Evolutionary conservation across 2,113 vertebrate species (phyloP).

Genomic region (Perognathus longimembris): DNA sequence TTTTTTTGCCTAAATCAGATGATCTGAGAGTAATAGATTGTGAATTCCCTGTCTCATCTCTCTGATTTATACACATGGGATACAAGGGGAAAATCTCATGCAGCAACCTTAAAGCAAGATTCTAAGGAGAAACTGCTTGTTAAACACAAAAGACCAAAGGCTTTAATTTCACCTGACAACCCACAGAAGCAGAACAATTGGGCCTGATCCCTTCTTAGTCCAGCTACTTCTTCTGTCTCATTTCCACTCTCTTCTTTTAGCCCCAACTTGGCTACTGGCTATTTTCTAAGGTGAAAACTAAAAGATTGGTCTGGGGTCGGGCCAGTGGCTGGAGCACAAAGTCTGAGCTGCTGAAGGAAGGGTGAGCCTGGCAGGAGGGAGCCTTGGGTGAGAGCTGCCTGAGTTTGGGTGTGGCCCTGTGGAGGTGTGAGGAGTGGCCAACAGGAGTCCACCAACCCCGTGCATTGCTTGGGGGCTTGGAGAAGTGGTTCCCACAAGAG

Average conservation of each 20-base stretch:
- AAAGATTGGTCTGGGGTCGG: neutral
- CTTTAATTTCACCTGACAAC: constrained; percentile 51
- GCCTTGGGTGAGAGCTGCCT: too few relatives aligned
- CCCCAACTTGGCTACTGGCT: neutral
- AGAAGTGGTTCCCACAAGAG: neutral
- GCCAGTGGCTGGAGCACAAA: fast-evolving
- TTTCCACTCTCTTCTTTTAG: neutral
- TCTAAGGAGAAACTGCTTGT: constrained; percentile 38
- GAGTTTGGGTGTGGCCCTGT: too few relatives aligned
- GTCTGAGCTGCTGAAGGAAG: too few relatives aligned
- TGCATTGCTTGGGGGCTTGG: too few relatives aligned
- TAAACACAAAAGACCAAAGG: constrained; percentile 39
- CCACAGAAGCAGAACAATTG: constrained; percentile 31
- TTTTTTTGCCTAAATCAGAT: constrained; percentile 27
- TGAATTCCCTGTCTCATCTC: constrained; percentile 41
- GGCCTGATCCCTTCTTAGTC: neutral
- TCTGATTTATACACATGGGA: constrained; percentile 20
- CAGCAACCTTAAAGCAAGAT: neutral
- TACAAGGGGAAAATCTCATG: constrained; percentile 3
- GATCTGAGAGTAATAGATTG: constrained; percentile 1
- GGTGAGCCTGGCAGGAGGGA: too few relatives aligned
- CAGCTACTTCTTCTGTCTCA: neutral
- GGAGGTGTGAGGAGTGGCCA: too few relatives aligned
- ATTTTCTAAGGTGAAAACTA: constrained; percentile 19
- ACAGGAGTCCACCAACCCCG: too few relatives aligned